Percentiles rank a stretch among this genome's conserved stretches.
These are phyloP conservation scores for Piaya cayana DNA, from an alignment of 2,113 vertebrate species.

Conservation along the genomic window DNA sequence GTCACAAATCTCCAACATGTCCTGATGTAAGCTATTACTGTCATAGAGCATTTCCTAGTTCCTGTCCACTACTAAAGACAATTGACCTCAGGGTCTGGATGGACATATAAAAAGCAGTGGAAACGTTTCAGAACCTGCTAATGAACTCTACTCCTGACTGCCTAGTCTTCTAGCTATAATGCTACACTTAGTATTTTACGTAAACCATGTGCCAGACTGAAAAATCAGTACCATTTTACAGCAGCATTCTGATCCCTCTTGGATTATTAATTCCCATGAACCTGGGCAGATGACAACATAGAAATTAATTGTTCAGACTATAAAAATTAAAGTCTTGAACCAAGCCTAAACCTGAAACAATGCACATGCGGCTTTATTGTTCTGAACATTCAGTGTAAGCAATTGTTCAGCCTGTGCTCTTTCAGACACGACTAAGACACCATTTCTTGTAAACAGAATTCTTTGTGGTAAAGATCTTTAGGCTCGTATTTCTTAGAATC, in stretches of 20 bases:
- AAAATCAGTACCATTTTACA: background rate
- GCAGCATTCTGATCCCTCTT: background rate
- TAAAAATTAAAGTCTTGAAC: background rate
- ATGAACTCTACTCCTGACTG: background rate
- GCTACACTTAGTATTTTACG: background rate
- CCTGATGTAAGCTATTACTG: background rate
- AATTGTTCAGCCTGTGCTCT: background rate
- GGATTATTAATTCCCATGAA: background rate
- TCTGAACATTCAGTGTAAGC: background rate
- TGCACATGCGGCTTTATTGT: background rate
- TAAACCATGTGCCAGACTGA: background rate
- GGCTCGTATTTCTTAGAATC: background rate
- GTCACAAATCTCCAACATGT: background rate
- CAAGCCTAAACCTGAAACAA: background rate
- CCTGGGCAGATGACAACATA: background rate
- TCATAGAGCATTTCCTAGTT: background rate
- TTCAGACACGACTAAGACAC: background rate
- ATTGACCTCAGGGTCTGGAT: background rate
- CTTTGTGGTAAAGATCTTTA: background rate
- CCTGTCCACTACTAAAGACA: background rate
- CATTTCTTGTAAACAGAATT: background rate
- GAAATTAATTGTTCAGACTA: background rate
- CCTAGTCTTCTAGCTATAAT: background rate
- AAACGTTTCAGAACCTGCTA: background rate
- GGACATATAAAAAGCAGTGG: background rate